A percentile compares a stretch with the other conserved stretches of the same genome.
phyloP scores from a whole-genome alignment of 2,113 vertebrate species.

The Lutjanus erythropterus region DNA sequence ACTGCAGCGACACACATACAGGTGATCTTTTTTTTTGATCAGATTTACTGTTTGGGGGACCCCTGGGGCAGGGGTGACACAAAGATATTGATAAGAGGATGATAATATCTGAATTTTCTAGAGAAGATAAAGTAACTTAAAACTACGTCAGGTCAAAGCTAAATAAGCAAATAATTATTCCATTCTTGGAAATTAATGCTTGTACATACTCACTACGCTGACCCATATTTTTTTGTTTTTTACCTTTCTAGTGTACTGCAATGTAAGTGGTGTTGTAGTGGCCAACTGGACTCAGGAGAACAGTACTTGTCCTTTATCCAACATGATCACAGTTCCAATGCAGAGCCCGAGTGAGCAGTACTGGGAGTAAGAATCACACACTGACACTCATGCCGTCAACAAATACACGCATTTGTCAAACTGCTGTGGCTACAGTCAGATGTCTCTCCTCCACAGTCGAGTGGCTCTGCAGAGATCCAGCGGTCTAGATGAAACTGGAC shows the following conservation, averaged over 20 bases:
- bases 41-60: neutral
- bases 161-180: neutral
- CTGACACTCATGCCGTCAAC: neutral
- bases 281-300: constrained; percentile 84
- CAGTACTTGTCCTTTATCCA: constrained; percentile 59
- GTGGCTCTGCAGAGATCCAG: constrained; percentile 89
- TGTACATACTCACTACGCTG: neutral
- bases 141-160: constrained; percentile 6
- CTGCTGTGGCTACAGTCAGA: neutral
- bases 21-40: constrained; percentile 77
- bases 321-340: constrained; percentile 53
- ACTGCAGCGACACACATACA: constrained; percentile 85
- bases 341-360: constrained; percentile 93
- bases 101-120: neutral
- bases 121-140: constrained; percentile 4
- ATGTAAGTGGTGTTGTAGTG: constrained; percentile 69
- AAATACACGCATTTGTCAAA: neutral
- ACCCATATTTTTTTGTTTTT: neutral
- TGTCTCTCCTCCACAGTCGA: constrained; percentile 75
- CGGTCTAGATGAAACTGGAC: constrained; percentile 90
- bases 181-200: neutral
- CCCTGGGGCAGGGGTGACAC: neutral
- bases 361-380: constrained; percentile 91
- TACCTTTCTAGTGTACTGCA: constrained; percentile 78
- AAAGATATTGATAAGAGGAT: neutral